phyloP scores from a whole-genome alignment of 2,888 invertebrate species.

The Lasioglossum leucozonium region DNA sequence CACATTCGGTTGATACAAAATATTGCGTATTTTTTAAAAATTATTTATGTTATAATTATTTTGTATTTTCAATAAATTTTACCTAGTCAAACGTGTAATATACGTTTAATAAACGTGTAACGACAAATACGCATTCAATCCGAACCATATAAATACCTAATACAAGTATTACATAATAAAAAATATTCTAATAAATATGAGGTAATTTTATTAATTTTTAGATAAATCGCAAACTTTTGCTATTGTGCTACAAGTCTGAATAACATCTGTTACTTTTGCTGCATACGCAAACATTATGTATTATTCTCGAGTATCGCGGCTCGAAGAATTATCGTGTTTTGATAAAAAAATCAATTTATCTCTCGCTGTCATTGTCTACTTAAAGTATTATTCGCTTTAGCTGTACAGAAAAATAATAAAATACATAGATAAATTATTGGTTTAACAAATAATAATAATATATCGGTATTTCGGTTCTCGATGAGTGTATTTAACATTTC shows the following conservation, averaged over 20 bases:
- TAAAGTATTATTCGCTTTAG: background rate
- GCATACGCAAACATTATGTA: background rate
- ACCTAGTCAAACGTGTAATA: background rate
- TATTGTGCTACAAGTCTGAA: background rate
- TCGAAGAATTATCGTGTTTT: slow-evolving; percentile 8
- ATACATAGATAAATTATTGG: background rate
- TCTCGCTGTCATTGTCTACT: background rate
- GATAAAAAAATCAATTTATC: slow-evolving; percentile 25
- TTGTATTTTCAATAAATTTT: background rate
- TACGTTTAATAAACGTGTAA: background rate
- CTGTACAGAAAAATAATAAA: background rate
- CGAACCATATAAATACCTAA: background rate
- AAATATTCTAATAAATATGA: background rate
- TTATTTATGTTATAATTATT: background rate
- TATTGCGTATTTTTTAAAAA: background rate
- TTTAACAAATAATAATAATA: background rate
- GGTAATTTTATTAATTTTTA: background rate
- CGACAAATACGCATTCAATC: background rate
- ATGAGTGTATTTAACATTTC: background rate
- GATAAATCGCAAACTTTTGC: background rate
- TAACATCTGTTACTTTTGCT: background rate
- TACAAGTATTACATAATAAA: slow-evolving; percentile 14
- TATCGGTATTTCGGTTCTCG: background rate
- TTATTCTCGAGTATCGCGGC: too few species aligned
- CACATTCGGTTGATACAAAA: background rate